A percentile compares a stretch with the other conserved stretches of the same genome.
phyloP scores from a whole-genome alignment of 1,140 invertebrate genomes.

The Drosophila saltans region DNA sequence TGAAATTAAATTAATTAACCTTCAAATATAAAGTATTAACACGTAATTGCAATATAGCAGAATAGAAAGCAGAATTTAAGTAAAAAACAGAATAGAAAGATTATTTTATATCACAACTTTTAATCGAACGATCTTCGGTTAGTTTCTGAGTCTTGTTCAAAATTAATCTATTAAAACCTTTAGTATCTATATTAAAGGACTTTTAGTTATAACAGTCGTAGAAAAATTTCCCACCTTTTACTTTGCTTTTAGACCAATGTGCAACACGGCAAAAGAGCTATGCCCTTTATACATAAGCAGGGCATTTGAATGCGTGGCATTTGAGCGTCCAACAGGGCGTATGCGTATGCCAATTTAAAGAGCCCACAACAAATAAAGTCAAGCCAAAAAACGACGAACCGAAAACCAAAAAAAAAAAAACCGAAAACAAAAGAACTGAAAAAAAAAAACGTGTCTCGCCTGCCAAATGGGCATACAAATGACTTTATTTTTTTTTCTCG shows the following conservation, averaged over 20 bases:
- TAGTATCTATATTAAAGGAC: too few relatives aligned
- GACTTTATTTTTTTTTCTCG: background rate
- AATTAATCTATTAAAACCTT: too few relatives aligned
- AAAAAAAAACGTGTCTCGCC: constrained; percentile 52
- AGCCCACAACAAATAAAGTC: constrained; percentile 38
- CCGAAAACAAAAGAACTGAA: constrained; percentile 8
- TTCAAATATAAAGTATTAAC: too few relatives aligned
- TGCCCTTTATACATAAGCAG: constrained; percentile 44
- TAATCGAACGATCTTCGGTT: too few relatives aligned
- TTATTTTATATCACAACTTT: too few relatives aligned
- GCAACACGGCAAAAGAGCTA: background rate
- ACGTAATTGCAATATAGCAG: too few relatives aligned
- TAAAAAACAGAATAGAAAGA: too few relatives aligned
- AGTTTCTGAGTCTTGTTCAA: too few relatives aligned
- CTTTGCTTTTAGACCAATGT: constrained; percentile 16
- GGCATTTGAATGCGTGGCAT: constrained; percentile 44
- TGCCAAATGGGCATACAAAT: constrained; percentile 45
- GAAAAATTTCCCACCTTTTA: background rate
- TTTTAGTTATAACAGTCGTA: too few relatives aligned
- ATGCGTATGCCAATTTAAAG: constrained; percentile 72
- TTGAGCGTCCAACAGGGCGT: constrained; percentile 45
- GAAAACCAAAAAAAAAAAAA: background rate
- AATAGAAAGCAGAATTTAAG: too few relatives aligned
- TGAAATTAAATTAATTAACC: too few relatives aligned
- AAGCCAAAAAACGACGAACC: background rate